Conservation (phyloP, 2,888 invertebrate species). For the Willowsia nigromaculata region DNA sequence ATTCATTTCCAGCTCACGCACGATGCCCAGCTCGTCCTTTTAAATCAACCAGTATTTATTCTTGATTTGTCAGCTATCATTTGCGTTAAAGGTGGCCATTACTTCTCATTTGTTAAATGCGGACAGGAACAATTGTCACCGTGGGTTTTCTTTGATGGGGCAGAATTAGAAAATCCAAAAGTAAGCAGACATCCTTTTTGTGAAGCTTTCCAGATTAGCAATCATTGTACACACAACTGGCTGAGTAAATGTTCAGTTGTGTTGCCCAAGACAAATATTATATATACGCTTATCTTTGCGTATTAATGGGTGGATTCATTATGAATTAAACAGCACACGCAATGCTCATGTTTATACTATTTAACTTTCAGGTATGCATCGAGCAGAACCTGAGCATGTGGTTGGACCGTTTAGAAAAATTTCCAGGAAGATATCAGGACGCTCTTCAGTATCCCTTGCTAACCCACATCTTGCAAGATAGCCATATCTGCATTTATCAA, state of each 20-base stretch:
- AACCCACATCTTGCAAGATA: conserved; percentile 69
- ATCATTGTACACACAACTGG: too few species aligned
- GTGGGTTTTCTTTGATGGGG: conserved; percentile 74
- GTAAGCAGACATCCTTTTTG: conserved; percentile 34
- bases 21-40: conserved; percentile 37
- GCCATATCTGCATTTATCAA: conserved; percentile 74
- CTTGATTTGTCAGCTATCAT: conserved; percentile 73
- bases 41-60: conserved; percentile 52
- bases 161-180: conserved; percentile 69
- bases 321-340: too few species aligned
- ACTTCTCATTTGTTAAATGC: conserved; percentile 74
- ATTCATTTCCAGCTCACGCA: conserved; percentile 71
- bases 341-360: not conserved
- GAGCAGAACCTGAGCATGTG: conserved; percentile 75
- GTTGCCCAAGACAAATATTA: too few species aligned
- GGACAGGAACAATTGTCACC: conserved; percentile 68
- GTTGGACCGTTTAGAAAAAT: conserved; percentile 73
- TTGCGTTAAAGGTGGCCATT: conserved; percentile 69
- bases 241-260: too few species aligned
- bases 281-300: too few species aligned
- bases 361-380: conserved; percentile 63
- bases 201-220: too few species aligned
- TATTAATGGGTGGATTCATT: too few species aligned
- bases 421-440: conserved; percentile 72
- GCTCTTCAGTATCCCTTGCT: conserved; percentile 71